Percentiles rank a stretch among this genome's conserved stretches.
phyloP scores from a whole-genome alignment of 2,888 invertebrate species.

The Nasonia oneida region DNA sequence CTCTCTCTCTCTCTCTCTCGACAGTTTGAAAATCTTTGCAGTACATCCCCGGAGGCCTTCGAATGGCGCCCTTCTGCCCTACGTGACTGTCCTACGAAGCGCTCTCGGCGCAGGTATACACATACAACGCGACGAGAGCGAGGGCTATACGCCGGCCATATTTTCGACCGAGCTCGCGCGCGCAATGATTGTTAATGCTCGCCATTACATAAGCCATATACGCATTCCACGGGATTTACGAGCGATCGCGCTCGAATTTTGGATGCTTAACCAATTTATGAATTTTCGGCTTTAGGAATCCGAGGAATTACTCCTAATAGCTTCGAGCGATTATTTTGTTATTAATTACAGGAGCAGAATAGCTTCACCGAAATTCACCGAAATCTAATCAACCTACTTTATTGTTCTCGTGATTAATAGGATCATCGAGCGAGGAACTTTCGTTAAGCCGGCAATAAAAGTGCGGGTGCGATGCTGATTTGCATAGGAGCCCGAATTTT shows the following conservation, averaged over 20 bases:
- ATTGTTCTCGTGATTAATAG: conserved; percentile 25
- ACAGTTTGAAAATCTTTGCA: conserved; percentile 49
- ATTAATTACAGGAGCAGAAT: not conserved
- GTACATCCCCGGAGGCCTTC: conserved; percentile 33
- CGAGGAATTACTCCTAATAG: not conserved
- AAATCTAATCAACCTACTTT: not conserved
- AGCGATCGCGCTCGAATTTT: not conserved
- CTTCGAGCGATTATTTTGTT: not conserved
- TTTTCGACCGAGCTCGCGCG: conserved; percentile 8
- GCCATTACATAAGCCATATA: not conserved
- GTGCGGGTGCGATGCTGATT: conserved; percentile 44
- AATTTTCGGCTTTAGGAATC: not conserved
- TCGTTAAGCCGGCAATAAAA: not conserved
- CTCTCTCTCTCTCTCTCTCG: not conserved
- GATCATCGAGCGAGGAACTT: not conserved
- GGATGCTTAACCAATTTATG: not conserved
- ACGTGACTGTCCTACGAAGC: conserved; percentile 59
- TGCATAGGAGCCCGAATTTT: conserved; percentile 53
- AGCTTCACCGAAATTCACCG: no score
- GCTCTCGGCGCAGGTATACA: not conserved
- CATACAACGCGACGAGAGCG: not conserved
- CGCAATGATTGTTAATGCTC: conserved; percentile 40
- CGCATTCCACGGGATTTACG: conserved; percentile 18
- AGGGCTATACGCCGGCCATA: not conserved
- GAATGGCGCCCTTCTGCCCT: conserved; percentile 57